Percentiles rank a stretch among this genome's conserved stretches.
Conservation (phyloP, 1,140 invertebrate genomes). For the Dryas iulia region DNA sequence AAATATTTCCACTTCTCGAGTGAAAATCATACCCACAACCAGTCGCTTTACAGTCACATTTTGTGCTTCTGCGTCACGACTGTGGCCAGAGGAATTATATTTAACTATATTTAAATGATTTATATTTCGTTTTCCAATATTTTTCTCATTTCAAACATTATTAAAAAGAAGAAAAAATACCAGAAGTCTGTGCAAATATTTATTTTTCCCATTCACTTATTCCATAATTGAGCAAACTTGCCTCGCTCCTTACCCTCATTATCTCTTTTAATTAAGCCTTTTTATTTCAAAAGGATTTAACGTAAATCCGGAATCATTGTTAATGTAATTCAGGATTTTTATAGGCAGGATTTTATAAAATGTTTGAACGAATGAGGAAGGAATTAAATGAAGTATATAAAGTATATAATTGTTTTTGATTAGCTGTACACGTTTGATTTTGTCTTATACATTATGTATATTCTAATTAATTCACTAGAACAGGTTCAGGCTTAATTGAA, state of each 20-base stretch:
- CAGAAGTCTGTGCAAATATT: neutral
- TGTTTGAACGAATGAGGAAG: neutral
- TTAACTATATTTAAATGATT: too few relatives aligned
- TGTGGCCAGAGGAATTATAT: too few relatives aligned
- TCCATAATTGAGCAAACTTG: conserved; percentile 1
- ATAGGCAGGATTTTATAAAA: neutral
- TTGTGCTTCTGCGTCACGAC: too few relatives aligned
- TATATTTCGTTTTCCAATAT: too few relatives aligned
- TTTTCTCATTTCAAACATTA: neutral
- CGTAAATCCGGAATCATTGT: conserved; percentile 7
- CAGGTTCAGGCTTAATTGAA: too few relatives aligned
- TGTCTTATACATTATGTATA: neutral
- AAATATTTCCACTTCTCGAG: too few relatives aligned
- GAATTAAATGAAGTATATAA: neutral
- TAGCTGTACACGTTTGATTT: neutral
- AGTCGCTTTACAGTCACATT: too few relatives aligned
- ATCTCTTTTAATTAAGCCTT: conserved; percentile 11
- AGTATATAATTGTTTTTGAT: neutral
- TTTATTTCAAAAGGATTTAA: conserved; percentile 4
- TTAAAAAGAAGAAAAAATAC: neutral
- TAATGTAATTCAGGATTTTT: neutral
- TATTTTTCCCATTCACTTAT: conserved; percentile 1
- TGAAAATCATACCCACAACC: too few relatives aligned
- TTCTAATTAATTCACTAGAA: neutral
- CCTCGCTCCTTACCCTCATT: conserved; percentile 1